phyloP scores from a whole-genome alignment of 2,113 vertebrate genomes.

The Phocoena sinus region DNA sequence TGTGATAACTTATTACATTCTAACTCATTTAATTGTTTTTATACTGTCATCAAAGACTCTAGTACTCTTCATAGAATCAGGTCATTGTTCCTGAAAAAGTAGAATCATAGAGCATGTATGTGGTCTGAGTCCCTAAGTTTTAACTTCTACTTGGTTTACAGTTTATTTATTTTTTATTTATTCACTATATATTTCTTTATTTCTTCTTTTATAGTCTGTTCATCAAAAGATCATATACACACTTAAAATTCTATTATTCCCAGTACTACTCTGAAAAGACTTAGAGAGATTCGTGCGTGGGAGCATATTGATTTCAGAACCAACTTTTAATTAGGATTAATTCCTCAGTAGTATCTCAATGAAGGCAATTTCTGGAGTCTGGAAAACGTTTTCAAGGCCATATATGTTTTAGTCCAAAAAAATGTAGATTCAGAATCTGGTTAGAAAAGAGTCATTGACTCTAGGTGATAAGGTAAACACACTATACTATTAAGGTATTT shows the following conservation, averaged over 20 bases:
- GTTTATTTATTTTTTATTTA: background rate
- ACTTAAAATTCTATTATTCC: background rate
- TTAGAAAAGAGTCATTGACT: background rate
- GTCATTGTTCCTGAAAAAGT: background rate
- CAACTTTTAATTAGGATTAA: background rate
- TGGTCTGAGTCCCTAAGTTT: background rate
- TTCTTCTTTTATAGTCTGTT: background rate
- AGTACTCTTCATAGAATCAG: background rate
- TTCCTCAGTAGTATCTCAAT: background rate
- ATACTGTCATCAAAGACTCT: background rate
- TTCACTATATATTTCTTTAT: background rate
- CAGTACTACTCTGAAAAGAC: background rate
- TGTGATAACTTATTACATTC: background rate
- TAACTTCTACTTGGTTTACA: background rate
- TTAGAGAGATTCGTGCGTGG: background rate
- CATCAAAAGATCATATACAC: background rate
- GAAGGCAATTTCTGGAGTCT: background rate
- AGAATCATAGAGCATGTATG: background rate
- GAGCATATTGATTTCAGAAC: background rate
- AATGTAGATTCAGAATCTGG: background rate
- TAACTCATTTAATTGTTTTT: background rate
- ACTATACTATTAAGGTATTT: background rate
- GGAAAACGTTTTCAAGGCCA: background rate
- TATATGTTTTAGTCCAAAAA: background rate
- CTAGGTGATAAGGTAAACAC: background rate